Percentiles rank a stretch among this genome's conserved stretches.
Evolutionary conservation across 2,113 vertebrate genomes (phyloP).

Genomic region (Cebidichthys violaceus): DNA sequence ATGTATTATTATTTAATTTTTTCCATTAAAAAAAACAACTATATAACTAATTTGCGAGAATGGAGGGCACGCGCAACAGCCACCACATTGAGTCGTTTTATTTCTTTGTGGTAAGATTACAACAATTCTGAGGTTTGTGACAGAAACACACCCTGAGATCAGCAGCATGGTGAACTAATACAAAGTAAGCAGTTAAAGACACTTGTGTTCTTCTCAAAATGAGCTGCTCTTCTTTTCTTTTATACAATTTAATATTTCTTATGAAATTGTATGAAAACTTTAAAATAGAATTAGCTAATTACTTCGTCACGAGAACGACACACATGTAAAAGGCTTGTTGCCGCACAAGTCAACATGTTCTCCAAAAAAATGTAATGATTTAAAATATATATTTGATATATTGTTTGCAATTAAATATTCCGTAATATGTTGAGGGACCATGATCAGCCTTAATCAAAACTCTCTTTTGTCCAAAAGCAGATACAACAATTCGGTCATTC

Average conservation of each 20-base stretch:
- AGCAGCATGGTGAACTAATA: conserved; percentile 28
- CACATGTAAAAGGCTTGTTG: not conserved
- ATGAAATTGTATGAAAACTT: conserved; percentile 4
- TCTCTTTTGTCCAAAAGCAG: not conserved
- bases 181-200: not conserved
- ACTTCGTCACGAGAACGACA: not conserved
- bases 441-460: not conserved
- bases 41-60: conserved; percentile 51
- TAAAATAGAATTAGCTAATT: not conserved
- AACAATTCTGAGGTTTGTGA: conserved; percentile 41
- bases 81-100: conserved; percentile 53
- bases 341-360: not conserved
- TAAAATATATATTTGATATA: not conserved
- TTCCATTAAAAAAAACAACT: too few species aligned
- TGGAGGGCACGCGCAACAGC: conserved; percentile 54
- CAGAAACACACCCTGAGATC: conserved; percentile 14
- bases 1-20: conserved; percentile 10
- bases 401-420: not conserved
- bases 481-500: not conserved
- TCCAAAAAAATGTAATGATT: not conserved
- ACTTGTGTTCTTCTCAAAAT: conserved; percentile 4
- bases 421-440: not conserved
- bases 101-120: conserved; percentile 63
- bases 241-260: not conserved
- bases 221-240: not conserved